Evolutionary conservation across 1,140 invertebrate species (phyloP), one percentile per base, ranked within the genome.

Genomic region (Chironomus striatipennis): DNA sequence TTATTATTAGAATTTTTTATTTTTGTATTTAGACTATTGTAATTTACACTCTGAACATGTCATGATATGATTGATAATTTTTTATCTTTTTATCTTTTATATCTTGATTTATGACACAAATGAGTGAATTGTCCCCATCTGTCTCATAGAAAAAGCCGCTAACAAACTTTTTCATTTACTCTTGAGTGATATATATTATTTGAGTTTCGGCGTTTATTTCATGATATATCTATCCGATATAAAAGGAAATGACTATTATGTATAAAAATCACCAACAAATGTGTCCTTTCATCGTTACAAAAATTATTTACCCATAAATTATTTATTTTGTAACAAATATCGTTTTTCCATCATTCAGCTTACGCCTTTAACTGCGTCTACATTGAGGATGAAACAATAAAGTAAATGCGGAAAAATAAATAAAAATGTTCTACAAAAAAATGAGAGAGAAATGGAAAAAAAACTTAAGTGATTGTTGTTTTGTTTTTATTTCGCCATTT

Each of bases 171-270:
- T 70, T 70, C 65, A 70, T 21, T 20, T 70, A 57, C 65, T 21
- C 65, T 0, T 70, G 65, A 70, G 10, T 70, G 65, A 70, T 70
- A 70, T 70, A 70, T n/a, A n/a, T n/a, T n/a, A n/a, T 70, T 70
- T 70, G 65, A 70, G 65, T 70, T 70, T 70, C 20, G 18, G 18
- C 20, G 18, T 17, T 70, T 70, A 21, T 70, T 70, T 18, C 17
- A 18, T 70, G 17, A 21, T 70, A 70, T 17, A 47, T 57, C 47
- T 57, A 57, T 57, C 47, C 12, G 47, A 57, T 15, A 57, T 57
- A 57, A 57, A 57, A 34, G 12, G 12, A 57, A 57, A 57, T 57
- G 47, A 15, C 47, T 57, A 12, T 57, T 57, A 57, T 57, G 8
- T 57, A 34, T 57, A 57, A n/a, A n/a, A 57, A 57, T 57, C 47